Conservation (phyloP, 1,140 invertebrate genomes). For the Agrilus planipennis region DNA sequence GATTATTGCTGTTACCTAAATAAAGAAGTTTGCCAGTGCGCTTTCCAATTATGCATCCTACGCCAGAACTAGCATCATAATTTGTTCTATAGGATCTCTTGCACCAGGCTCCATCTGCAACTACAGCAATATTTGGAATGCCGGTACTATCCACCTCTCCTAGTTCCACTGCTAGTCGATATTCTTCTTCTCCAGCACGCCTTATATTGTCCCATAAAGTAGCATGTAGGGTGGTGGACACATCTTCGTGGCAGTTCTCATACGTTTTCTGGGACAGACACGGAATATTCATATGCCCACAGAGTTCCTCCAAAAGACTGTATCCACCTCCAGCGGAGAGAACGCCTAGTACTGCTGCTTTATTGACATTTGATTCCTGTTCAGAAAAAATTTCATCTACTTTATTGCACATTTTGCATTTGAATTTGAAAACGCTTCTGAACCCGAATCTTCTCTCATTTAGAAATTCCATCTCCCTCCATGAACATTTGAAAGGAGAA, state of each 20-base stretch:
- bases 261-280: background rate
- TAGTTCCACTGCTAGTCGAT: constrained; percentile 6
- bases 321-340: constrained; percentile 4
- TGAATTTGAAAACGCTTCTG: constrained; percentile 2
- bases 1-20: constrained; percentile 5
- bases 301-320: constrained; percentile 3
- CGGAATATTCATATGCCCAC: background rate
- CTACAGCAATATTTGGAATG: background rate
- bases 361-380: background rate
- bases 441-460: constrained; percentile 4
- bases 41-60: constrained; percentile 5
- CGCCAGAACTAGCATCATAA: constrained; percentile 6
- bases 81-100: constrained; percentile 4
- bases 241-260: background rate
- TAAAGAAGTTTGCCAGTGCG: constrained; percentile 6
- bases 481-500: too few relatives aligned
- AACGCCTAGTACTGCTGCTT: background rate
- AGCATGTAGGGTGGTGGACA: background rate
- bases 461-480: too few relatives aligned
- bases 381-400: too few relatives aligned
- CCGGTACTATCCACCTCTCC: constrained; percentile 5
- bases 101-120: constrained; percentile 1
- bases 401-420: constrained; percentile 7
- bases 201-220: background rate
- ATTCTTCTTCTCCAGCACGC: constrained; percentile 6